Evolutionary conservation across 2,888 invertebrate genomes (phyloP), one percentile per base, ranked within the genome.

Genomic region (Crematogaster levior): DNA sequence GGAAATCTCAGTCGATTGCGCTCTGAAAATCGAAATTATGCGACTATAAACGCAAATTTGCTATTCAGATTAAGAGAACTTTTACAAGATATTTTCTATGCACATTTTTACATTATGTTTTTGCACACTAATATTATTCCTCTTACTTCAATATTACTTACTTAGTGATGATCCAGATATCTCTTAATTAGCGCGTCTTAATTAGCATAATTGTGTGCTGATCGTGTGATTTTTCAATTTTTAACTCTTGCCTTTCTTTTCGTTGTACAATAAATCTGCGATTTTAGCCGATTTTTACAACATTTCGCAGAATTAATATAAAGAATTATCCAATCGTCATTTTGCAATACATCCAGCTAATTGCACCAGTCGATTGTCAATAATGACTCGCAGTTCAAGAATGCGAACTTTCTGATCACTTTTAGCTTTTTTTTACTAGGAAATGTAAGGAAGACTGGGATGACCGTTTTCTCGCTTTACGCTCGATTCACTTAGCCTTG

Each of bases 381-480:
- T 48, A 24, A 61, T 21, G 10, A 46, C 34, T 46, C 1, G 6
- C 5, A 1, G 15, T 34, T 27, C n/a, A 12, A 43, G n/a, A n/a
- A 72, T 18, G 34, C 2, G 18, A 70, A 37, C 3, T 24, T 37
- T 24, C 9, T n/a, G 15, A 6, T 9, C 7, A 9, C 15, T 18
- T 61, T 37, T 24, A 4, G 48, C 15, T 21, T 0, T 9, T 15
- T 18, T 74, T 27, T 15, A 7, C 15, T 3, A 18, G 15, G 24
- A 48, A 37, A 61, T 3, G 61, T 7, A 18, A 51, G 24, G 18
- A 53, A 30, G 27, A n/a, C 21, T 15, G 37, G 9, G 15, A 15
- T 6, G 27, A 43, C 37, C n/a, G 37, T 30, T 77, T 68, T 30
- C 77, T 40, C 21, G 66, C 43, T 75, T n/a, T 61, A 15, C 46